Base-by-base conservation (phyloP, 1,140 invertebrate species). In the Drosophila ogumai region DNA sequence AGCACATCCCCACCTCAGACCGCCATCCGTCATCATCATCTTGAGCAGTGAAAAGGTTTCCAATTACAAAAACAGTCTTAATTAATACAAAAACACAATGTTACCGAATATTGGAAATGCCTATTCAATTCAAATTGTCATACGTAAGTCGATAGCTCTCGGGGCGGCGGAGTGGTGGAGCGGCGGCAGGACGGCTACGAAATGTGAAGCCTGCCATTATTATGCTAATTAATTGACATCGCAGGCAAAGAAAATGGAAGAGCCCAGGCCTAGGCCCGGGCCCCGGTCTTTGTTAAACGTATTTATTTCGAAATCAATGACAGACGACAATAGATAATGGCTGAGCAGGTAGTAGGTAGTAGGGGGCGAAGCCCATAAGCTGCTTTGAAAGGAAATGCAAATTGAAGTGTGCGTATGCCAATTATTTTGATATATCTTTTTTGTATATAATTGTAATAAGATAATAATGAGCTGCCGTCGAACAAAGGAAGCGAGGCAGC, bases 181-280 rank as follows among this genome's bases (percentile, higher is more conserved):
- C n/a, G 22, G 52, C 40, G 49, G 32, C 47, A 84, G 77, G 34
- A 38, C 19, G 34, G 34, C 9, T 78, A 74, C 67, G 84, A 77
- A 87, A 87, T 88, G 75, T 79, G 85, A 90, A 90, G 77, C 84
- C 84, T 59, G 59, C 77, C 77, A 90, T 88, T 88, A 88, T 88
- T 88, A 88, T 88, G 84, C 84, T 88, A 85, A 88, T 88, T 88
- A 88, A 88, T 88, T 88, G 81, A 88, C 85, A 88, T 88, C 85
- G 75, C 88, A 87, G 43, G 81, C 31, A 58, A 54, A 44, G 55
- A 34, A 67, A 46, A 46, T 60, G 38, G 10, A 41, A 41, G 34
- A 38, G 36, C 17, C 41, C 28, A 17, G 55, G 52, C 63, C 43
- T 36, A 64, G 61, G 6, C 32, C 50, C 32, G 32, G 34, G 19